Base-by-base conservation (phyloP, 2,113 vertebrate species). In the Raja brachyura region DNA sequence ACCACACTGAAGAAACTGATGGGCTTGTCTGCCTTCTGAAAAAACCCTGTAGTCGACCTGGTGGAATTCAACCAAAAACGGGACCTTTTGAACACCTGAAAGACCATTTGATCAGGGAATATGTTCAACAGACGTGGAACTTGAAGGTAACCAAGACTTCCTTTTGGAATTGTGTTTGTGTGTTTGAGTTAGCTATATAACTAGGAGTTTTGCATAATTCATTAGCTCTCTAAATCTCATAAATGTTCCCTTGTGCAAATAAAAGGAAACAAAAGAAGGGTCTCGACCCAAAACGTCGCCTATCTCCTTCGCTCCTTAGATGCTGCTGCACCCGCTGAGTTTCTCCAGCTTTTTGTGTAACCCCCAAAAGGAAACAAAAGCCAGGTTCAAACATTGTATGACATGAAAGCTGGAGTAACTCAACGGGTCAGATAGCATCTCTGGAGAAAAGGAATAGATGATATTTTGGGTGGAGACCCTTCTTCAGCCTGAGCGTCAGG, bases 1-100 rank as follows among this genome's bases (percentile, higher is more conserved):
- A 98, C 94, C 98, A 99, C 94, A 96, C 97, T 0, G 97, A 97
- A 93, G 98, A 99, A 95, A 90, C 94, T 0, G 98, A 98, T 0
- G 99, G 99, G 85, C 97, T 99, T 1, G 74, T 99, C 93, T 98
- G 98, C 94, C 95, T 99, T 0, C 96, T 99, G 68, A 97, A 96
- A 93, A 98, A 96, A 93, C 97, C 98, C 68, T 98, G 96, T 94
- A 97, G 96, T 95, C 95, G 98, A 1, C 98, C 98, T 0, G 96
- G 95, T 0, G 98, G 98, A 0, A 95, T 98, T 90, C 96, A 98
- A 94, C 99, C 99, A 1, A 99, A 99, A 95, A 97, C 97, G 1
- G 98, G 99, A 13, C 97, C 97, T 0, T 99, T 99, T 88, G 99
- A 99, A 94, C 98, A 99, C 95, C 95, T 99, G 85, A 99, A 98